Evolutionary conservation across 2,113 vertebrate genomes (phyloP), one percentile per base, ranked within the genome.

Genomic region (Heterotis niloticus): DNA sequence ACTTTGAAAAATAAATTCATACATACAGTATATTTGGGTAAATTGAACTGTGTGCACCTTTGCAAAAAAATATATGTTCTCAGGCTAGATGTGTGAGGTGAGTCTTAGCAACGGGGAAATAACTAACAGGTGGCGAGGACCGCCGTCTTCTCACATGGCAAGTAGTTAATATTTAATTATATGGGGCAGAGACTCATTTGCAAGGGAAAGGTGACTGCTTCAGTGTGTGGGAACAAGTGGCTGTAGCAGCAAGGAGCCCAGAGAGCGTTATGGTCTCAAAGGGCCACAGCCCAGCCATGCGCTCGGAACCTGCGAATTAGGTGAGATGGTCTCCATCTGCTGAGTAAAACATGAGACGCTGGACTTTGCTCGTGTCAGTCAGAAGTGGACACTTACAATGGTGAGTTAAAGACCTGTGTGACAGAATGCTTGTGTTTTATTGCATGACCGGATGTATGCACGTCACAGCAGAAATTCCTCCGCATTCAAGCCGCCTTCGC

Each of bases 161-260:
- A 74, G n/a, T 29, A 75, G 72, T 75, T 80, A 76, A 80, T 80
- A 44, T 76, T 76, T 80, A 80, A 80, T 71, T 20, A 59, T n/a
- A 64, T 65, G 44, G 64, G 64, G 79, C 34, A 73, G 72, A 28
- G 65, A 80, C 54, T 80, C 26, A 70, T 76, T 68, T 70, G 64
- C 64, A 76, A 80, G 65, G 54, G 72, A 80, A 80, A 80, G 57
- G 23, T 65, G 64, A 66, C 62, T 64, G 54, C 52, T n/a, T 67
- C 62, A 17, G 52, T 75, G 23, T 57, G 26, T 56, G 17, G 65
- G 24, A 34, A 14, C 71, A 67, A 80, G 60, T 29, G 26, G 54
- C 78, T 59, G 71, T 54, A 70, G 29, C 67, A 62, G 54, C 57
- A 56, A n/a, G 57, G 24, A 60, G 18, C 18, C 26, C 23, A 28